Base-by-base conservation (phyloP, 30 jellyfish, hydroid and myxozoan genomes). In the Sanderia malayensis region DNA sequence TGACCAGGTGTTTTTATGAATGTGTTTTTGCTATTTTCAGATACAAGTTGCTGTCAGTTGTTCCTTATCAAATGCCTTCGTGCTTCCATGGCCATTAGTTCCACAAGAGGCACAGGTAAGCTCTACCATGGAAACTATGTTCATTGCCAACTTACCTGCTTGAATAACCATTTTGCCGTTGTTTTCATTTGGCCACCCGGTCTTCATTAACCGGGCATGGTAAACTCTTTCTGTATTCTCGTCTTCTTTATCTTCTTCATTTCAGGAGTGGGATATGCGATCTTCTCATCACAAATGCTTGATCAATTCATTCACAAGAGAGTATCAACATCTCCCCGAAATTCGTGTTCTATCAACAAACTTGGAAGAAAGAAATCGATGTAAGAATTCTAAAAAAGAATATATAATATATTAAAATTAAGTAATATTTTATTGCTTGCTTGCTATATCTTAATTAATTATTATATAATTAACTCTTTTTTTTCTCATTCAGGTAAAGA, bases 231-330 rank as follows among this genome's bases (percentile, higher is more conserved):
- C n/a, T n/a, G n/a, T n/a, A n/a, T n/a, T n/a, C n/a, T n/a, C n/a
- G n/a, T n/a, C n/a, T n/a, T n/a, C n/a, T 18, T 30, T 66, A 23
- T 32, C 44, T 70, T 21, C 61, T 27, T 19, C 0, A 23, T 37
- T 44, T 8, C 53, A 92, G 98, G 98, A 92, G 79, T 92, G 98
- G 98, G 96, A 84, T 24, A 85, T 74, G 74, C 82, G 98, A 21
- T 80, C 87, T 2, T 67, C 96, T 0, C 82, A 85, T 68, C 98
- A 92, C 74, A 73, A 74, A 52, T 71, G 58, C 49, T 49, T 92
- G 44, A 60, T 92, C 49, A 59, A 52, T 19, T 46, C 93, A 68
- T 46, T 92, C 27, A 74, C 95, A 25, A 92, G 92, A 33, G 89
- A 78, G 49, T 78, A 66, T 78, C 89, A 78, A 34, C 89, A 78